Evolutionary conservation across 1,140 invertebrate species (phyloP).

Genomic region (Neocloeon triangulifer): DNA sequence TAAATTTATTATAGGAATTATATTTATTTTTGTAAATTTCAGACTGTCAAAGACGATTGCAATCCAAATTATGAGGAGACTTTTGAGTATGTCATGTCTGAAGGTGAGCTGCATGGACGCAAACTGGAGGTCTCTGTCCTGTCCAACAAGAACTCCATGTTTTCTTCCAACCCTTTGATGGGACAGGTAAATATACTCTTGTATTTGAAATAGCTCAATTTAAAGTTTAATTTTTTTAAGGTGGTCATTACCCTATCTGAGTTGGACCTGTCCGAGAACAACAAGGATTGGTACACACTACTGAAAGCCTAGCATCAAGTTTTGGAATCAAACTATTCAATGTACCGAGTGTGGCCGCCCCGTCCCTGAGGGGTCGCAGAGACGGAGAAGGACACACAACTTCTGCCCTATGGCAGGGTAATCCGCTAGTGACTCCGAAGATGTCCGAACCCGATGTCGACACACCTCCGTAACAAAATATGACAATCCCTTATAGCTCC

Average conservation of each 20-base stretch:
- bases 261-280: slow-evolving; percentile 34
- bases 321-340: too few species aligned
- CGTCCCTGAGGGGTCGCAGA: too few species aligned
- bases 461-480: too few species aligned
- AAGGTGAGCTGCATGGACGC: slow-evolving; percentile 44
- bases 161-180: slow-evolving; percentile 51
- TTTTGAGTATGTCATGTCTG: slow-evolving; percentile 63
- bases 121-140: slow-evolving; percentile 59
- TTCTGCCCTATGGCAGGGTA: too few species aligned
- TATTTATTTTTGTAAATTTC: slow-evolving; percentile 8
- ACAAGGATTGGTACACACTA: slow-evolving; percentile 46
- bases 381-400: too few species aligned
- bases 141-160: slow-evolving; percentile 58
- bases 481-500: too few species aligned
- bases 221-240: slow-evolving; percentile 19
- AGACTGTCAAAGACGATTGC: slow-evolving; percentile 67
- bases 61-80: slow-evolving; percentile 80
- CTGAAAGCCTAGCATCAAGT: too few species aligned
- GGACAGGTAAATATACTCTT: slow-evolving; percentile 33
- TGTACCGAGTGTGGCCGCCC: too few species aligned
- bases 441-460: too few species aligned
- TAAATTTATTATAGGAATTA: neutral
- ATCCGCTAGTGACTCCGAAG: too few species aligned
- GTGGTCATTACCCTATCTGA: slow-evolving; percentile 37
- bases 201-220: slow-evolving; percentile 5